Evolutionary conservation across 2,888 invertebrate species (phyloP), one percentile per base, ranked within the genome.

Genomic region (Dicyrtoma fusca): DNA sequence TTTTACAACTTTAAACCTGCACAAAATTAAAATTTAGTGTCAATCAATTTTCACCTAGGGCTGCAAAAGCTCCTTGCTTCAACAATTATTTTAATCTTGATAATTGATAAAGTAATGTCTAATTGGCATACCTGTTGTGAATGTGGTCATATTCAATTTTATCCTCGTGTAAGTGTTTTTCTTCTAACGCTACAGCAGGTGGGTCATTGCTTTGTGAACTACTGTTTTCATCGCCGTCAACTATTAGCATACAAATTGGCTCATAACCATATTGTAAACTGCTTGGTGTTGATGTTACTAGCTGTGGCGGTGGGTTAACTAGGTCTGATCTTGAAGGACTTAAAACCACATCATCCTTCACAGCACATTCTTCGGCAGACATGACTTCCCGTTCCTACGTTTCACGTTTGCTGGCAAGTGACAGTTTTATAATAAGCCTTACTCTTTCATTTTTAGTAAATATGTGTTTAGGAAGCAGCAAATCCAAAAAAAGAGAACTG

Each of bases 1-100:
- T 87, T 96, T 96, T 49, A 96, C 95, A 81, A 96, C 94, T 87
- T 94, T 94, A 85, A 95, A 95, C 77, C 84, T 57, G 19, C 17
- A 21, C 5, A 8, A 5, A 34, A 34, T 34, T 34, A 34, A 34
- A 34, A n/a, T n/a, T n/a, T n/a, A n/a, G n/a, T n/a, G n/a, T n/a
- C n/a, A n/a, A n/a, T n/a, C n/a, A n/a, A n/a, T n/a, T n/a, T n/a
- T n/a, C n/a, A n/a, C n/a, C n/a, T n/a, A n/a, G n/a, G n/a, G n/a
- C n/a, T n/a, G n/a, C n/a, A n/a, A n/a, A n/a, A n/a, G n/a, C n/a
- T n/a, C n/a, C n/a, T n/a, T n/a, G n/a, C n/a, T n/a, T n/a, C n/a
- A n/a, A n/a, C n/a, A n/a, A n/a, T 45, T 13, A 45, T 13, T 13
- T 45, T 53, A 53, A 8, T 19, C 17, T 53, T 17, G 17, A 53